Conservation (phyloP, 35 echinoderm and acorn worm species). For the Hemicentrotus pulcherrimus region DNA sequence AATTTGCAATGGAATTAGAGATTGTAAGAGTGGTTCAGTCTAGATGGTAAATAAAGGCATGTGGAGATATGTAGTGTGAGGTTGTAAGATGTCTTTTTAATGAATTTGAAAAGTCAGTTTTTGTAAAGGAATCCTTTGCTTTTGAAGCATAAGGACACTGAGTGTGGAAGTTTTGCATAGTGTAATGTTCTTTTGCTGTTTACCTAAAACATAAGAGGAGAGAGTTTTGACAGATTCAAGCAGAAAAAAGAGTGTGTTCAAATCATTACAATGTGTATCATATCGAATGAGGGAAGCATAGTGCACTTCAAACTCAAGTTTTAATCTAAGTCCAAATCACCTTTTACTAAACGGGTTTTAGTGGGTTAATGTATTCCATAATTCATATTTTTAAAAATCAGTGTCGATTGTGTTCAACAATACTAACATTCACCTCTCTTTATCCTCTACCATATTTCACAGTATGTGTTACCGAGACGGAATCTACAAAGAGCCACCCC, state of each 20-base stretch:
- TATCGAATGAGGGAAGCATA: neutral
- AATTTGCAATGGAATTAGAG: neutral
- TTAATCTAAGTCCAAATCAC: neutral
- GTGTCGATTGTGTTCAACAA: too few species aligned
- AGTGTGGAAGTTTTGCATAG: neutral
- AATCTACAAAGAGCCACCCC: slow-evolving; percentile 50
- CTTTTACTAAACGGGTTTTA: neutral
- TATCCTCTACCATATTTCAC: slow-evolving; percentile 3
- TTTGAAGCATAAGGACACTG: neutral
- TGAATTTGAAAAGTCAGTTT: neutral
- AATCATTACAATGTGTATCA: too few species aligned
- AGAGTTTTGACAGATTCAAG: neutral
- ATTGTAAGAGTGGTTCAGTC: neutral
- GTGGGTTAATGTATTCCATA: too few species aligned
- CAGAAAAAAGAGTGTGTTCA: neutral
- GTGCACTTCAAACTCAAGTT: too few species aligned
- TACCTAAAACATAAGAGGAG: neutral
- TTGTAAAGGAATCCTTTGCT: neutral
- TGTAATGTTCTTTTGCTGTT: neutral
- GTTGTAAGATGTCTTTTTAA: neutral
- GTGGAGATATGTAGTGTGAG: neutral
- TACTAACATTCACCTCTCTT: neutral
- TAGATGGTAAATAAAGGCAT: neutral
- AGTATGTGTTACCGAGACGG: slow-evolving; percentile 62
- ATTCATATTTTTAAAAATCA: too few species aligned